These are phyloP conservation scores for Tylochromis polylepis DNA, from an alignment of 2,113 vertebrate genomes.

Conservation along the genomic window DNA sequence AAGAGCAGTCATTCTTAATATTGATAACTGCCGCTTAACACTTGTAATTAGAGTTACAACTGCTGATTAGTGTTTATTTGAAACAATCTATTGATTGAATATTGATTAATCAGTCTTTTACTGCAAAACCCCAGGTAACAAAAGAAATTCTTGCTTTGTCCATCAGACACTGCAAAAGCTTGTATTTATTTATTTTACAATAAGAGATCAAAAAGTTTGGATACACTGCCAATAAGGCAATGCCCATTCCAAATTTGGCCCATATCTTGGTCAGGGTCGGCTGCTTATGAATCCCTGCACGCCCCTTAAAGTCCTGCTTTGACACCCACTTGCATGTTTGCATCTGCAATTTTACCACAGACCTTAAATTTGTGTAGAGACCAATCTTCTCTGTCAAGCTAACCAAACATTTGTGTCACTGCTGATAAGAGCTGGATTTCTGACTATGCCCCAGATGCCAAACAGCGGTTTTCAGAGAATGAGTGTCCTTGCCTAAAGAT, in stretches of 20 bases:
- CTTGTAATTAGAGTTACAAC: not conserved
- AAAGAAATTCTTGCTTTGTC: not conserved
- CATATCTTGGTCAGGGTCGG: not conserved
- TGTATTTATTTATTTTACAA: not conserved
- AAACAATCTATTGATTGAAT: not conserved
- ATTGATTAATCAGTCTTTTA: not conserved
- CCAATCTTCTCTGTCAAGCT: not conserved
- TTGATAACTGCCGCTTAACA: not conserved
- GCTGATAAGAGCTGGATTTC: not conserved
- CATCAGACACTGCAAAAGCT: not conserved
- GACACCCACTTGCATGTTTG: not conserved
- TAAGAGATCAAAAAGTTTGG: not conserved
- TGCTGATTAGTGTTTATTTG: not conserved
- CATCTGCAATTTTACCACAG: not conserved
- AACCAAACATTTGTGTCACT: not conserved
- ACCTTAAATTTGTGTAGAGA: not conserved
- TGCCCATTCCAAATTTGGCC: not conserved
- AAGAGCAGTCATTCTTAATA: not conserved
- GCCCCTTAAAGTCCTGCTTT: not conserved
- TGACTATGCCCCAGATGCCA: not conserved
- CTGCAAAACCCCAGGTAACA: not conserved
- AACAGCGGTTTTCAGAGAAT: not conserved
- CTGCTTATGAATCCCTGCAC: not conserved
- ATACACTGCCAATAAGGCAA: not conserved
- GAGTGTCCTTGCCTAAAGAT: not conserved